Conservation (phyloP, 2,797 vertebrate genomes). For the Enteromius paludinosus region DNA sequence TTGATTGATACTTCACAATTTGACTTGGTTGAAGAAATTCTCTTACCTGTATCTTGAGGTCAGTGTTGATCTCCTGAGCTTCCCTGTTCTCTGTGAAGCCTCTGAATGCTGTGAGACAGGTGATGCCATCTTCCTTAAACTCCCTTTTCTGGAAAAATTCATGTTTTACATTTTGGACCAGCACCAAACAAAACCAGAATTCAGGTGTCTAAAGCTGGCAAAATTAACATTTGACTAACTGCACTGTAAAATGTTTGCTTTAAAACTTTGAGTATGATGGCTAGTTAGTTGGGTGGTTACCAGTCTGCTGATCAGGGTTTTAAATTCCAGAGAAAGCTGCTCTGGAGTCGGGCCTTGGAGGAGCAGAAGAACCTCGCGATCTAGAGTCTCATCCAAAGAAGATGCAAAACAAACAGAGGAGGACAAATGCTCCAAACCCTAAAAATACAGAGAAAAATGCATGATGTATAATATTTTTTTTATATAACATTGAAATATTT, state of each 20-base stretch:
- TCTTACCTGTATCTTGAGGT: slow-evolving; percentile 77
- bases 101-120: slow-evolving; percentile 65
- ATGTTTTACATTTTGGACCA: slow-evolving; percentile 18
- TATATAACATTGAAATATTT: not conserved
- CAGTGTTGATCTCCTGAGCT: slow-evolving; percentile 55
- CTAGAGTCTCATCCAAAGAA: slow-evolving; percentile 79
- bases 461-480: no score
- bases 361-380: slow-evolving; percentile 82
- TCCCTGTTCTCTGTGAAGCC: slow-evolving; percentile 61
- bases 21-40: not conserved
- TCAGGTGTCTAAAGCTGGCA: not conserved
- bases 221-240: not conserved
- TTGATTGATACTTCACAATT: not conserved
- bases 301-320: slow-evolving; percentile 75
- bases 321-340: slow-evolving; percentile 77
- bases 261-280: not conserved
- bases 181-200: not conserved
- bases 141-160: slow-evolving; percentile 77
- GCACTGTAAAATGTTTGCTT: not conserved
- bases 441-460: slow-evolving; percentile 12
- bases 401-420: slow-evolving; percentile 63
- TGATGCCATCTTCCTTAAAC: slow-evolving; percentile 70
- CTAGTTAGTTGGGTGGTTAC: slow-evolving; percentile 66
- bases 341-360: slow-evolving; percentile 81
- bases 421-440: slow-evolving; percentile 67